Evolutionary conservation across 2,113 vertebrate species (phyloP).

Genomic region (Ondatra zibethicus): DNA sequence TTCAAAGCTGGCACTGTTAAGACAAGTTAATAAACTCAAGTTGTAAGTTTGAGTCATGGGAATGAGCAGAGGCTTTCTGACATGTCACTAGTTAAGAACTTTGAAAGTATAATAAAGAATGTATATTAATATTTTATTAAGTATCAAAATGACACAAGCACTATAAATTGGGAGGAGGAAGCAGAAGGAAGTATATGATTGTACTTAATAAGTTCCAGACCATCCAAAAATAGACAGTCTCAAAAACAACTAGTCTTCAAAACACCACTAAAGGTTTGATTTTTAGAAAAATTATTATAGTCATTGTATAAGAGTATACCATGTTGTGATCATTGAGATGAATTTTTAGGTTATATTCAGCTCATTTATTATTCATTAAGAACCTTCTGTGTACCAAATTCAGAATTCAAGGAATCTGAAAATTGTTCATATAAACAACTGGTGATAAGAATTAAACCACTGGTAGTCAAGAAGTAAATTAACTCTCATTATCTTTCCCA

Average conservation of each 20-base stretch:
- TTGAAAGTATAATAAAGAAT: neutral
- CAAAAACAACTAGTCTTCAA: neutral
- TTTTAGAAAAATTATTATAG: neutral
- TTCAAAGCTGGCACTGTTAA: neutral
- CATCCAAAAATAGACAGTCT: neutral
- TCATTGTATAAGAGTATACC: neutral
- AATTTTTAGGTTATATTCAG: neutral
- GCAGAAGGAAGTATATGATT: no score
- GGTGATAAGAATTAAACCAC: conserved; percentile 11
- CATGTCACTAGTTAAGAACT: neutral
- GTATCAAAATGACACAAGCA: neutral
- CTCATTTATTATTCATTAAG: neutral
- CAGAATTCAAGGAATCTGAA: neutral
- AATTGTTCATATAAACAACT: no score
- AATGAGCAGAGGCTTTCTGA: neutral
- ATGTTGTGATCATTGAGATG: neutral
- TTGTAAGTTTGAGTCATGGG: neutral
- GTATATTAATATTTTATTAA: neutral
- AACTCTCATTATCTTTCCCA: conserved; percentile 73
- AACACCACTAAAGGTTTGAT: neutral
- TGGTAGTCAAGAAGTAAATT: conserved; percentile 70
- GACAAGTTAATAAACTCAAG: neutral
- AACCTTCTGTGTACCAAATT: neutral
- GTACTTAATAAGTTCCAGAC: neutral
- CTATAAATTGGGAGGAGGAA: neutral